These are phyloP conservation scores for Formicarius rufipectus DNA, from an alignment of 2,113 vertebrate genomes.

Conservation along the genomic window DNA sequence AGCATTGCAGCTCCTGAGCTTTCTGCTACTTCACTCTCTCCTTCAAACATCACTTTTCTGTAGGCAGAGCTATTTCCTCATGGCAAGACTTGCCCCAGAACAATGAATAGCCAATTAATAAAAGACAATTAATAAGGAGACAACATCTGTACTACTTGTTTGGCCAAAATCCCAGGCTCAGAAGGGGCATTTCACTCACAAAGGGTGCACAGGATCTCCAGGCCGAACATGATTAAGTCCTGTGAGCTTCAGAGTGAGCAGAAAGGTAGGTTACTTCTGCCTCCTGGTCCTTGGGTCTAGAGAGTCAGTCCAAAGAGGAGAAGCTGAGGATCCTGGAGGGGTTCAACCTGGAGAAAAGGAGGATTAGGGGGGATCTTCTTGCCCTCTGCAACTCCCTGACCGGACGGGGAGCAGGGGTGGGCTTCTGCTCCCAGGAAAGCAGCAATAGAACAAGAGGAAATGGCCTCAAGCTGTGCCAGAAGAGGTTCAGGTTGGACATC, in stretches of 20 bases:
- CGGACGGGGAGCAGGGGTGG: background rate
- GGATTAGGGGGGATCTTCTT: background rate
- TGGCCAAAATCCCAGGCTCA: background rate
- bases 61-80: background rate
- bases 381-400: background rate
- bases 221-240: background rate
- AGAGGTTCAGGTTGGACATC: background rate
- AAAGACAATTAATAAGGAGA: no score
- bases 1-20: background rate
- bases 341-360: background rate
- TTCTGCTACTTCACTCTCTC: background rate
- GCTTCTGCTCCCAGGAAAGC: background rate
- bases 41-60: background rate
- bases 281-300: background rate
- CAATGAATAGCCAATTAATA: background rate
- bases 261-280: background rate
- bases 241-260: background rate
- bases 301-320: background rate
- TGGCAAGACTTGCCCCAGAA: background rate
- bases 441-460: background rate
- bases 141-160: background rate
- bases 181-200: background rate
- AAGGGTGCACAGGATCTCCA: background rate
- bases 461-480: background rate
- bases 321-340: background rate